These are phyloP conservation scores for Monodelphis domestica DNA, from an alignment of 2,797 vertebrate genomes.

Conservation along the genomic window DNA sequence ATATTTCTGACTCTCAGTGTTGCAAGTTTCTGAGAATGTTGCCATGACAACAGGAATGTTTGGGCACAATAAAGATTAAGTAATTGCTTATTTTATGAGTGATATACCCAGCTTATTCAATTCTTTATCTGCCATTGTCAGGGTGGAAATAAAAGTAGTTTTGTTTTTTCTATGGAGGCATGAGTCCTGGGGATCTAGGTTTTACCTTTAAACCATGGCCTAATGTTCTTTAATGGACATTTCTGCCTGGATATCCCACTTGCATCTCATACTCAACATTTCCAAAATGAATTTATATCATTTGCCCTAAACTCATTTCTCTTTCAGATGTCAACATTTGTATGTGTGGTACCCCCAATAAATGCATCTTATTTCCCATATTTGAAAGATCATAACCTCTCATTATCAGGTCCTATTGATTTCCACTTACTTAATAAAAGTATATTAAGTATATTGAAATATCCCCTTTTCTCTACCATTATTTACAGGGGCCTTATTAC, in stretches of 20 bases:
- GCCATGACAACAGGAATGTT: constrained; percentile 57
- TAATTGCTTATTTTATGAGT: constrained; percentile 62
- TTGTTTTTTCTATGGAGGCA: not conserved
- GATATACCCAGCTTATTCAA: constrained; percentile 27
- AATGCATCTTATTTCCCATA: not conserved
- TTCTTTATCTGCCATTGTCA: constrained; percentile 13
- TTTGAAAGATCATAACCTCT: not conserved
- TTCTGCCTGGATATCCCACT: not conserved
- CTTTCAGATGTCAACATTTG: not conserved
- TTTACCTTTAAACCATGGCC: not conserved
- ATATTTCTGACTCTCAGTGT: constrained; percentile 29
- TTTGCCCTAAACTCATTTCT: not conserved
- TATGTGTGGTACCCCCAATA: not conserved
- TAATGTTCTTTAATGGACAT: not conserved
- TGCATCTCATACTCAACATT: not conserved
- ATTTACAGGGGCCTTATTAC: not conserved
- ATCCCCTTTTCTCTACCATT: not conserved
- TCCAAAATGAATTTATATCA: not conserved
- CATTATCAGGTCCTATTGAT: not conserved
- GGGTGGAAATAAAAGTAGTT: not conserved
- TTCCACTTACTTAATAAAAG: not conserved
- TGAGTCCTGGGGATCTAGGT: not conserved
- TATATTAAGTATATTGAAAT: not conserved
- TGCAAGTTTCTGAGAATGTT: constrained; percentile 53
- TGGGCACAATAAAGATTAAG: constrained; percentile 49